phyloP scores from a whole-genome alignment of 2,888 invertebrate species.

The Erebia ligea region DNA sequence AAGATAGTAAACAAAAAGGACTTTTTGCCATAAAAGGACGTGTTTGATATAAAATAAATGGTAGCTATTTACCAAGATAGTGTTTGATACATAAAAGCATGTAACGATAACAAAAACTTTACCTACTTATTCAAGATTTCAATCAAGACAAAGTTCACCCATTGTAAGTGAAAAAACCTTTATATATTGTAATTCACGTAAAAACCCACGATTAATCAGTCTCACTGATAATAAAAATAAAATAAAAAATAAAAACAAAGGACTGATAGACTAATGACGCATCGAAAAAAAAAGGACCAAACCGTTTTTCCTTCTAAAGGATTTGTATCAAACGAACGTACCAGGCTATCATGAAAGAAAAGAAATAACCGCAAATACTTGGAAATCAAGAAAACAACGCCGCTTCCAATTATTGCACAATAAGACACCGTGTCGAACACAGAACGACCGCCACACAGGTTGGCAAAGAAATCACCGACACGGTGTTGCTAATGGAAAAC shows the following conservation, averaged over 20 bases:
- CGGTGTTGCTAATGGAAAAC: slow-evolving; percentile 65
- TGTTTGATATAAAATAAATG: too few species aligned
- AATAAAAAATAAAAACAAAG: slow-evolving; percentile 2
- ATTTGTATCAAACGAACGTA: slow-evolving; percentile 57
- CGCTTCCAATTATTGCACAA: slow-evolving; percentile 38
- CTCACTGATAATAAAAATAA: slow-evolving; percentile 1
- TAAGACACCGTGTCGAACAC: slow-evolving; percentile 45
- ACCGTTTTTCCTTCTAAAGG: slow-evolving; percentile 48
- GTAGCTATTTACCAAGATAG: too few species aligned
- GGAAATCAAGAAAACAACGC: slow-evolving; percentile 69
- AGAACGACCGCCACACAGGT: slow-evolving; percentile 41
- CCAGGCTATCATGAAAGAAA: slow-evolving; percentile 63
- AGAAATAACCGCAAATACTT: slow-evolving; percentile 63
- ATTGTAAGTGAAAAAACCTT: neutral
- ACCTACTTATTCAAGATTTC: neutral
- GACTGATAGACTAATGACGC: slow-evolving; percentile 2
- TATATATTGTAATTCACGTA: neutral
- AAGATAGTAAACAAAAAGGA: too few species aligned
- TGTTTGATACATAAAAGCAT: neutral
- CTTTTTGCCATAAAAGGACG: too few species aligned
- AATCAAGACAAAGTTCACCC: neutral
- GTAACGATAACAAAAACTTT: neutral
- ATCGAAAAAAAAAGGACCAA: slow-evolving; percentile 28
- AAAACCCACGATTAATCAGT: slow-evolving; percentile 7
- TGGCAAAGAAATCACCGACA: slow-evolving; percentile 41